A percentile compares a stretch with the other conserved stretches of the same genome.
phyloP scores from a whole-genome alignment of 2,113 vertebrate species.

The Columbina picui region DNA sequence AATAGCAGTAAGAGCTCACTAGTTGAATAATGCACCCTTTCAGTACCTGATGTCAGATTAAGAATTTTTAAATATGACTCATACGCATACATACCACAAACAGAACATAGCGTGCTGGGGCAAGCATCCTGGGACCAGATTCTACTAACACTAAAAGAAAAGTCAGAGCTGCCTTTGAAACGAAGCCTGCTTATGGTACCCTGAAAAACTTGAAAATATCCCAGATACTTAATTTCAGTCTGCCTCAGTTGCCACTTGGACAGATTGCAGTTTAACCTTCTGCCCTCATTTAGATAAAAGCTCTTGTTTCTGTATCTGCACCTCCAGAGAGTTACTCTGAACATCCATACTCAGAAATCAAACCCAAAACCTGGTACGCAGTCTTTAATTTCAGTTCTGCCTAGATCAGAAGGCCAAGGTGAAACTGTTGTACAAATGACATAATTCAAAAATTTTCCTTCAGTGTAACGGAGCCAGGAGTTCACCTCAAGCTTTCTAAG shows the following conservation, averaged over 20 bases:
- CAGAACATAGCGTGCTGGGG: background rate
- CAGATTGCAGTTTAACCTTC: background rate
- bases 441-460: background rate
- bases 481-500: background rate
- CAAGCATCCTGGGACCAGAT: background rate
- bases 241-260: background rate
- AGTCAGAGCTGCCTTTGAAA: background rate
- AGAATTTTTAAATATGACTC: background rate
- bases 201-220: background rate
- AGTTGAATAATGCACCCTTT: background rate
- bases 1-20: background rate
- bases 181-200: background rate
- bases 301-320: background rate
- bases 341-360: background rate
- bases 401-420: background rate
- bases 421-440: background rate
- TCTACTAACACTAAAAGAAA: background rate
- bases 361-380: background rate
- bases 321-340: conserved; percentile 1
- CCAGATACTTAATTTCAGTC: background rate
- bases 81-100: background rate
- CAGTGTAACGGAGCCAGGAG: background rate
- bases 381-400: background rate
- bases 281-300: conserved; percentile 40
- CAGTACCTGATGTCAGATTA: background rate